Base-by-base conservation (phyloP, 2,797 vertebrate species). In the Megaceryle alcyon region DNA sequence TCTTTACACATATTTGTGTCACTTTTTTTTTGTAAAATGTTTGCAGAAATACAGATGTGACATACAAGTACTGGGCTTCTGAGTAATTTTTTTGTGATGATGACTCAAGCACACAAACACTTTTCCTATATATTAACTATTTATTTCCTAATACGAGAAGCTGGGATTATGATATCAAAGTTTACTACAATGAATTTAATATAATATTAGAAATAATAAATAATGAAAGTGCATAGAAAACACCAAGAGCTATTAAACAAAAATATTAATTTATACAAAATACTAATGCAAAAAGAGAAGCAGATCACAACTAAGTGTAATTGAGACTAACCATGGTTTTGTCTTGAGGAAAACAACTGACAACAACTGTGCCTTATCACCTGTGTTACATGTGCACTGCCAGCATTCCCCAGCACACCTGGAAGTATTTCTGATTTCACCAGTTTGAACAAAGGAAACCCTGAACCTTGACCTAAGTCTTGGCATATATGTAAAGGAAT, bases 401-500 rank as follows among this genome's bases (percentile, higher is more conserved):
- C 69, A 83, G 37, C 69, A 41, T 28, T 82, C 57, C 59, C 48
- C 39, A 69, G n/a, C 63, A 71, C 39, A 88, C 70, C 88, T 76
- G 77, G 33, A 93, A 70, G 46, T 76, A 75, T 71, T 90, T 90
- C 43, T 92, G 48, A 93, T 95, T 93, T 91, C 70, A 82, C 66
- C 16, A 12, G 78, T 78, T 71, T 68, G 39, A 91, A 79, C 73
- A 88, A 84, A 88, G 65, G 61, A 91, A 92, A 90, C n/a, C 54
- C 71, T 94, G 86, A 96, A 97, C 91, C 35, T 84, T 95, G 83
- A 91, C 77, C 90, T 88, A 88, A 82, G 71, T 64, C 82, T 92
- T 96, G 93, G 95, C 92, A 95, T 93, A 86, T 91, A 91, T 1
- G 33, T 64, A 95, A 94, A 96, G 77, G 81, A 89, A 92, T 95